These are phyloP conservation scores for Esperia sulphurella DNA, from an alignment of 2,888 invertebrate species.

Conservation along the genomic window DNA sequence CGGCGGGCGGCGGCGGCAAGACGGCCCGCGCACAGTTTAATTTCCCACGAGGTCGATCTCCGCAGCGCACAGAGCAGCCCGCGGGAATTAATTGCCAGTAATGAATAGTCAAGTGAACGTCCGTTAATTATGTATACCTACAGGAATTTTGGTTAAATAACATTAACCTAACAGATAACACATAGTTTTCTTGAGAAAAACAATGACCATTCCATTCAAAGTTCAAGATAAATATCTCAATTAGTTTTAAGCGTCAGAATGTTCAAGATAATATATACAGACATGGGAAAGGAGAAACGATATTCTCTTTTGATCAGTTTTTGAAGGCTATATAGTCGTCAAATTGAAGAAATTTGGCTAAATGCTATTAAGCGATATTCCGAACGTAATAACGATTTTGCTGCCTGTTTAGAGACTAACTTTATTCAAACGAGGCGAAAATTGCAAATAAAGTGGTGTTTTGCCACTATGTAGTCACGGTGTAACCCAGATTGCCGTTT, in stretches of 20 bases:
- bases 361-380: no score
- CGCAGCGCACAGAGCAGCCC: conserved; percentile 73
- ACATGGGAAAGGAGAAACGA: no score
- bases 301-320: no score
- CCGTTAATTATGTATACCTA: conserved; percentile 68
- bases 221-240: neutral
- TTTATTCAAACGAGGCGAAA: neutral
- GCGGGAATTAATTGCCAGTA: conserved; percentile 79
- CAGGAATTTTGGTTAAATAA: conserved; percentile 2
- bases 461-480: conserved; percentile 28
- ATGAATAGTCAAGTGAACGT: conserved; percentile 78
- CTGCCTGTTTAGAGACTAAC: neutral
- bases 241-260: no score
- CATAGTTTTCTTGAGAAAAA: neutral
- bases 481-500: conserved; percentile 52
- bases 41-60: conserved; percentile 80
- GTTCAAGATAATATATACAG: no score
- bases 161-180: neutral
- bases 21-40: conserved; percentile 76
- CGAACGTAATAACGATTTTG: no score
- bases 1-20: conserved; percentile 54
- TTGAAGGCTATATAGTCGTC: no score
- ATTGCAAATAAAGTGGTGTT: conserved; percentile 21
- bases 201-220: neutral
- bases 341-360: no score